Evolutionary conservation across 1,140 invertebrate genomes (phyloP), one percentile per base, ranked within the genome.

Genomic region (Drosophila azteca): DNA sequence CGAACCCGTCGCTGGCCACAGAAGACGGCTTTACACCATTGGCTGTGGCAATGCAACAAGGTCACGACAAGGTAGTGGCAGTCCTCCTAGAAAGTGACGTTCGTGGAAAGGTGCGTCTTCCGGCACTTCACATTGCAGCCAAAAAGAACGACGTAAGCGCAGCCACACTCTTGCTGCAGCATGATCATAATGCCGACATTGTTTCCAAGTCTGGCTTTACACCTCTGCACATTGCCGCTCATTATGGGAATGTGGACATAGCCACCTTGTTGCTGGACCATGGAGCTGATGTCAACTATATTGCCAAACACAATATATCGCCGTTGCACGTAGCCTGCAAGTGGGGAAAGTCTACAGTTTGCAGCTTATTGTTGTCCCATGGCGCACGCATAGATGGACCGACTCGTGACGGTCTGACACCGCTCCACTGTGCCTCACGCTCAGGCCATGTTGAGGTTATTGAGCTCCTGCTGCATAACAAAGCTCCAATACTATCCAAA

Each of bases 121-220:
- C 96, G 1, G 96, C 96, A 8, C 93, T 99, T 48, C 98, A 99
- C 93, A 99, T 99, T 85, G 99, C 99, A n/a, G 99, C 99, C 24
- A 99, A 99, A 93, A 99, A 99, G 92, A 98, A 99, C 92, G 99
- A 99, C 91, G 97, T 97, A 63, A 99, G 98, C 92, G 97, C 98
- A 29, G 98, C 98, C 7, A 95, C 95, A 53, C 93, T 99, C 49
- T 94, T 98, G 44, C 93, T 99, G 49, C 97, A 98, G 93, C 98
- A 98, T 92, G 97, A 99, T 92, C 96, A 97, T 91, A 98, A 98
- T 92, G 97, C 97, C 1, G 98, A 99, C 92, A 96, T 98, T 48
- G 97, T 97, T 53, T 98, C 97, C 9, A 99, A 99, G 93, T 99
- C 97, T 88, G 98, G 98, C 1, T 99, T 99, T 91, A 99, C 98